A percentile compares a stretch with the other conserved stretches of the same genome.
Conservation (phyloP, 2,113 vertebrate species). For the Thryonomys swinderianus region DNA sequence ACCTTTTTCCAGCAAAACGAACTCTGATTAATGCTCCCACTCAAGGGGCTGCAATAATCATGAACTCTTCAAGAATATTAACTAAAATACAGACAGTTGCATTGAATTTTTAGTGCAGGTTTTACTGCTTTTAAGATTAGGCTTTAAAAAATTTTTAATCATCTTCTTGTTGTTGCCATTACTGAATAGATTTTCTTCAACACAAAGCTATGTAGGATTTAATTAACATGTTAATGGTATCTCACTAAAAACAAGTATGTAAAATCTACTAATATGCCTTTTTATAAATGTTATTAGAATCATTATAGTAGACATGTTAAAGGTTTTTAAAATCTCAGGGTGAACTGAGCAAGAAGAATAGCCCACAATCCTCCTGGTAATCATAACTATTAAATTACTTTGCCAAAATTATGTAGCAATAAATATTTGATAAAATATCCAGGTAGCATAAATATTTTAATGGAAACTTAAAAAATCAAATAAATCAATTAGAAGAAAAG, state of each 20-base stretch:
- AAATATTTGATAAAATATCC: conserved; percentile 26
- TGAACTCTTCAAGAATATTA: conserved; percentile 52
- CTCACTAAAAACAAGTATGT: conserved; percentile 30
- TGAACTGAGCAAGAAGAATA: neutral
- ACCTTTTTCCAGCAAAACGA: conserved; percentile 17
- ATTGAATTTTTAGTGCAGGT: neutral
- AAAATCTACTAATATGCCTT: neutral
- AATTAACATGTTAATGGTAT: conserved; percentile 29
- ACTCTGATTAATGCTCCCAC: conserved; percentile 36
- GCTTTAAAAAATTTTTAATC: conserved; percentile 1
- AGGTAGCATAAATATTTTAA: conserved; percentile 23
- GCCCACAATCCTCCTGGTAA: neutral
- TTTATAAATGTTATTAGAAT: neutral
- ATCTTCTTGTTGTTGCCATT: conserved; percentile 12
- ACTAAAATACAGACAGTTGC: conserved; percentile 48
- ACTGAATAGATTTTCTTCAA: conserved; percentile 47
- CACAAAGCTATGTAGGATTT: conserved; percentile 26
- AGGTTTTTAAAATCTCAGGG: neutral
- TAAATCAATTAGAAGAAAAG: neutral
- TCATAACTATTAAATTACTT: neutral
- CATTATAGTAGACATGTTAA: neutral
- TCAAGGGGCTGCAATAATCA: conserved; percentile 14
- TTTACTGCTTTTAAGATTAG: conserved; percentile 30
- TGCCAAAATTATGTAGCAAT: conserved; percentile 12
- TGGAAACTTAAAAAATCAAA: neutral